A percentile compares a stretch with the other conserved stretches of the same genome.
phyloP scores from a whole-genome alignment of 2,797 vertebrate species.

The Peromyscus nudipes region DNA sequence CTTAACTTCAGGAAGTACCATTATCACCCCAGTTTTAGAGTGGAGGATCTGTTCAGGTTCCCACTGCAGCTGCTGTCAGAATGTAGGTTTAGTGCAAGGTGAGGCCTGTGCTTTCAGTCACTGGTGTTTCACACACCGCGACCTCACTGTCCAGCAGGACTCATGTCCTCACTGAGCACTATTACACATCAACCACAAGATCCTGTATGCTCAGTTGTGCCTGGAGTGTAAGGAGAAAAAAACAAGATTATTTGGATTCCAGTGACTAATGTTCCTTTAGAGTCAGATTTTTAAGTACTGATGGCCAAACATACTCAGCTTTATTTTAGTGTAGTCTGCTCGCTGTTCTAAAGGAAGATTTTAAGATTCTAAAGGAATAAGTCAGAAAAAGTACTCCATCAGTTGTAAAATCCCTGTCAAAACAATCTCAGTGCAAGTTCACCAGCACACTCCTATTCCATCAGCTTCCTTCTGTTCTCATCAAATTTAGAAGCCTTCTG shows the following conservation, averaged over 20 bases:
- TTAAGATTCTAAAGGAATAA: slow-evolving; percentile 45
- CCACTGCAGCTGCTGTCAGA: background rate
- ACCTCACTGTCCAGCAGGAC: background rate
- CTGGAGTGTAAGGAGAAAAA: background rate
- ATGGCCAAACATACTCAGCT: background rate
- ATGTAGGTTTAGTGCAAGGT: background rate
- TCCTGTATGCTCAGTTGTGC: background rate
- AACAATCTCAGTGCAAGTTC: slow-evolving; percentile 35
- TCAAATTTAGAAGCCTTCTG: slow-evolving; percentile 41
- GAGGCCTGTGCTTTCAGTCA: background rate
- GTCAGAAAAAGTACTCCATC: slow-evolving; percentile 27
- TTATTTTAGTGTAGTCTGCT: slow-evolving; percentile 3
- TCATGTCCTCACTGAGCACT: background rate
- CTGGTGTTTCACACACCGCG: background rate
- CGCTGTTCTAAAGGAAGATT: background rate
- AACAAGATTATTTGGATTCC: slow-evolving; percentile 23
- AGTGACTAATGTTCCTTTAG: slow-evolving; percentile 2
- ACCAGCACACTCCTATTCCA: background rate
- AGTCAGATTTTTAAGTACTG: slow-evolving; percentile 7
- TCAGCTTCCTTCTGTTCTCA: slow-evolving; percentile 35
- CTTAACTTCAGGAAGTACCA: background rate
- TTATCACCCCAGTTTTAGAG: background rate
- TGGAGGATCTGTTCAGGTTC: slow-evolving; percentile 21
- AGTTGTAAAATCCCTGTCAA: slow-evolving; percentile 31
- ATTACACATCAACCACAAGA: background rate